Evolutionary conservation across 2,113 vertebrate species (phyloP).

Genomic region (Brachirus orientalis): DNA sequence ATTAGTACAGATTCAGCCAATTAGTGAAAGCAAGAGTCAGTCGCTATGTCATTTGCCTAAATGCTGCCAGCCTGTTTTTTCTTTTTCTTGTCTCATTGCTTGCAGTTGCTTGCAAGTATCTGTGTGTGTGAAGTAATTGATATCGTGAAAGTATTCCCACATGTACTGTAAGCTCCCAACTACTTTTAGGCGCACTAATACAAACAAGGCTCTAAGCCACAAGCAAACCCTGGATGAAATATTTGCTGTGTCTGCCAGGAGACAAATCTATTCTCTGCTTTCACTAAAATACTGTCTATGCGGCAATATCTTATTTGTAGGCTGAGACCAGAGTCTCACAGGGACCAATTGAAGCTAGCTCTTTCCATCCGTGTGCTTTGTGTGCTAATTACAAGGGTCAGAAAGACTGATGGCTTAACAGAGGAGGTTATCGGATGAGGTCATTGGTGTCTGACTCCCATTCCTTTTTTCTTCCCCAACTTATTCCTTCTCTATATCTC

Average conservation of each 20-base stretch:
- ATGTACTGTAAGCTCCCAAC: constrained; percentile 61
- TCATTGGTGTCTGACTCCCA: constrained; percentile 46
- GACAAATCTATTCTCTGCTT: constrained; percentile 79
- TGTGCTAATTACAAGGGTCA: constrained; percentile 80
- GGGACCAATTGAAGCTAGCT: constrained; percentile 78
- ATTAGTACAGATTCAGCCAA: constrained; percentile 68
- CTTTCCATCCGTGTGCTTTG: constrained; percentile 71
- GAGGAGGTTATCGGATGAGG: constrained; percentile 64
- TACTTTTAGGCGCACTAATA: constrained; percentile 74
- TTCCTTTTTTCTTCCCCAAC: neutral
- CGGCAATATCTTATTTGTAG: constrained; percentile 79
- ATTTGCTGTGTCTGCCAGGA: constrained; percentile 77
- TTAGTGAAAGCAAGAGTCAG: constrained; percentile 60
- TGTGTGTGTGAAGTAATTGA: constrained; percentile 60
- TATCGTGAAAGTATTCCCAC: constrained; percentile 66
- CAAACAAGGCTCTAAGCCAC: constrained; percentile 70
- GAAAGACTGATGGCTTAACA: constrained; percentile 79
- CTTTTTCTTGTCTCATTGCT: constrained; percentile 14
- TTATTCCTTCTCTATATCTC: constrained; percentile 17
- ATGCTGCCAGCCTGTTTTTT: constrained; percentile 53
- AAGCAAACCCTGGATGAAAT: constrained; percentile 74
- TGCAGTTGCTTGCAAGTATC: constrained; percentile 21
- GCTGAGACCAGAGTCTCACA: constrained; percentile 71
- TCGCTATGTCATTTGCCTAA: constrained; percentile 58
- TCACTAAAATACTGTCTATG: constrained; percentile 79